A percentile compares a stretch with the other conserved stretches of the same genome.
Conservation (phyloP, 2,797 vertebrate species). For the Emydoidea blandingii region DNA sequence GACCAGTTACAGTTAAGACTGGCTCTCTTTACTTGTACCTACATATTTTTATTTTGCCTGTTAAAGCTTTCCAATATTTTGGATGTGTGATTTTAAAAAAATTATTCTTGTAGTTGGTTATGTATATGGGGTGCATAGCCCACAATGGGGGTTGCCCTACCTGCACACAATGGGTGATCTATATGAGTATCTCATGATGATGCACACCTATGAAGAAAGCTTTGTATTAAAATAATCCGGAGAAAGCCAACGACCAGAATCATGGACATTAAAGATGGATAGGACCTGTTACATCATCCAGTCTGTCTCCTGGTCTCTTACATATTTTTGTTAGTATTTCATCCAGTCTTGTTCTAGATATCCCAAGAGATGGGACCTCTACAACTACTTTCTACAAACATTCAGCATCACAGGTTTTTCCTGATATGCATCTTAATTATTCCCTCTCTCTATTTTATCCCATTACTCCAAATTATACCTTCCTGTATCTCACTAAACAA, state of each 20-base stretch:
- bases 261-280: background rate
- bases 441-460: slow-evolving; percentile 1
- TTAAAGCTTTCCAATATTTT: background rate
- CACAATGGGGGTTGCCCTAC: background rate
- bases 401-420: background rate
- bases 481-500: background rate
- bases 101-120: background rate
- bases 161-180: background rate
- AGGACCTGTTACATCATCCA: background rate
- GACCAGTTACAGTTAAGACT: background rate
- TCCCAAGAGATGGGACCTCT: background rate
- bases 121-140: background rate
- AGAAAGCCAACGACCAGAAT: background rate
- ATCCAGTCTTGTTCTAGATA: background rate
- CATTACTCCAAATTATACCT: slow-evolving; percentile 51
- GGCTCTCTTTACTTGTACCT: background rate
- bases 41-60: background rate
- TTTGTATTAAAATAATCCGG: background rate
- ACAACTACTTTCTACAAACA: slow-evolving; percentile 18
- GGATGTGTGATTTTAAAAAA: background rate
- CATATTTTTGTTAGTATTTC: background rate
- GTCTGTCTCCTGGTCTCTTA: background rate
- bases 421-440: background rate
- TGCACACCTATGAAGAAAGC: background rate
- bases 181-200: background rate